phyloP scores from a whole-genome alignment of 1,140 invertebrate genomes.

The Drosophila rhopaloa region DNA sequence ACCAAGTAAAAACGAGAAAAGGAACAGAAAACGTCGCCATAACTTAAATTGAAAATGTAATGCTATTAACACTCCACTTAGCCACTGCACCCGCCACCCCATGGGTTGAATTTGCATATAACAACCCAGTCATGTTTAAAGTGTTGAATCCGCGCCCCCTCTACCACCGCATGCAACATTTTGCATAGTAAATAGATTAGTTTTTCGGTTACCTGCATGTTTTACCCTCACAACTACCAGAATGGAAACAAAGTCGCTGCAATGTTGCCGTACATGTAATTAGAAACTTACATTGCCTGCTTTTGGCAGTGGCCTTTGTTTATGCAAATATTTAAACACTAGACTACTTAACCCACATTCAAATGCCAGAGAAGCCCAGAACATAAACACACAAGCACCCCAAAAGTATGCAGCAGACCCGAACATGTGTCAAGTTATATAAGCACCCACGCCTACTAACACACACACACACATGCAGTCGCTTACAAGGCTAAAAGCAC shows the following conservation, averaged over 20 bases:
- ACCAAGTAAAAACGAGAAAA: background rate
- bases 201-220: conserved; percentile 63
- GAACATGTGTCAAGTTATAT: conserved; percentile 46
- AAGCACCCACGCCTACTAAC: conserved; percentile 32
- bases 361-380: conserved; percentile 21
- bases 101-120: conserved; percentile 61
- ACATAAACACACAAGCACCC: conserved; percentile 14
- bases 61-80: conserved; percentile 64
- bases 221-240: conserved; percentile 11
- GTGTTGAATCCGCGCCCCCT: conserved; percentile 9
- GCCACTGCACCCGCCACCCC: conserved; percentile 17
- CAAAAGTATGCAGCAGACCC: conserved; percentile 6
- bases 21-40: conserved; percentile 46
- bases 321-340: conserved; percentile 71
- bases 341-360: conserved; percentile 77
- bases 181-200: conserved; percentile 71
- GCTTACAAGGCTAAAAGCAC: conserved; percentile 44
- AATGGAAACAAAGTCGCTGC: conserved; percentile 14
- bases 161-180: conserved; percentile 56
- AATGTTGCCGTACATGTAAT: conserved; percentile 50
- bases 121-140: conserved; percentile 53
- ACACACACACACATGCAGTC: conserved; percentile 13
- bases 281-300: conserved; percentile 64
- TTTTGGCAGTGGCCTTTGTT: conserved; percentile 67
- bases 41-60: conserved; percentile 73